Evolutionary conservation across 2,888 invertebrate species (phyloP), one percentile per base, ranked within the genome.

Genomic region (Patella depressa): DNA sequence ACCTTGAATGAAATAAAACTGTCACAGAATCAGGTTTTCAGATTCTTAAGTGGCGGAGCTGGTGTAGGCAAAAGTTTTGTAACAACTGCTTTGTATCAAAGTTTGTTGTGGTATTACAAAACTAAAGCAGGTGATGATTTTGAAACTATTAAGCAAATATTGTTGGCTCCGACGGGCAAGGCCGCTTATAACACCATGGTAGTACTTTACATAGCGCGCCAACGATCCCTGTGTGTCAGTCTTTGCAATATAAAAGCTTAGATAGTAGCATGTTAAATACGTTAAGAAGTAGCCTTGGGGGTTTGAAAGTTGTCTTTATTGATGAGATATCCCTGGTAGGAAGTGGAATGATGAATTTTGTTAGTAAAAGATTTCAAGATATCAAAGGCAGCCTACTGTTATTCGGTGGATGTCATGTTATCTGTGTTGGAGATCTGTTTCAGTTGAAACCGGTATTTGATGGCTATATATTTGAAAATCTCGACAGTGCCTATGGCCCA

Each of bases 301-400:
- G 77, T 57, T 15, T 83, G 5, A 71, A 76, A 70, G 71, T 79
- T 71, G 57, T 82, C 24, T 71, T 83, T n/a, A 80, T 81, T 19
- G 82, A 83, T 80, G 82, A 83, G 76, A 77, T 83, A 29, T 82
- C 81, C 7, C 82, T 82, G 82, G 82, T 82, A 54, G 82, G 83
- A 9, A 53, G 15, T 19, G 53, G 45, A 17, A 79, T 81, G 79
- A 73, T 82, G 5, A 74, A 78, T 71, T 75, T 54, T 73, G 59
- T 83, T 29, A 57, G 79, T 70, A 73, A 77, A 34, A 70, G 82
- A 57, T 57, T 82, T 15, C 53, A 72, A 54, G 79, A 82, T 65
- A n/a, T 83, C 5, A 79, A 77, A 73, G 71, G 72, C 57, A n/a
- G 29, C 81, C n/a, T 69, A 83, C 29, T 65, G 29, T 72, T 73